A percentile compares a stretch with the other conserved stretches of the same genome.
Conservation (phyloP, 2,797 vertebrate genomes). For the Leptodactylus fallax region DNA sequence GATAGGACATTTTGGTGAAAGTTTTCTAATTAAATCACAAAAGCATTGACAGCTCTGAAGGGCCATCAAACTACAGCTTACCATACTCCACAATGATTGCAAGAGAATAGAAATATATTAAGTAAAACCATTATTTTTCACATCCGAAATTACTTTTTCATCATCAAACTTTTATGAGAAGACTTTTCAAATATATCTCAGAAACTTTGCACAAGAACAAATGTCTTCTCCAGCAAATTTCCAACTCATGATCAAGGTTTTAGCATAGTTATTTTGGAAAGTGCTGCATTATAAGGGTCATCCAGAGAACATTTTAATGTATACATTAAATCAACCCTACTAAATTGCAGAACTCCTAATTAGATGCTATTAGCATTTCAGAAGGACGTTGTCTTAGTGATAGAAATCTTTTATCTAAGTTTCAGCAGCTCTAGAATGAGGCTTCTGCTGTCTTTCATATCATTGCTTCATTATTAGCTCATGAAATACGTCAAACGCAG, state of each 20-base stretch:
- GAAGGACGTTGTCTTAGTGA: neutral
- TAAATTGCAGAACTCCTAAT: neutral
- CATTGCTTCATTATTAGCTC: neutral
- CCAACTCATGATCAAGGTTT: constrained; percentile 8
- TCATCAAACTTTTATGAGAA: constrained; percentile 2
- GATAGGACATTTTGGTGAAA: neutral
- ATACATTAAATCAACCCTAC: neutral
- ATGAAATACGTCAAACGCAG: neutral
- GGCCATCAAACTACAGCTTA: neutral
- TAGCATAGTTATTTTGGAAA: neutral
- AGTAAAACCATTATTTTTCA: neutral
- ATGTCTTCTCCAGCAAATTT: neutral
- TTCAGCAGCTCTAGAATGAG: neutral
- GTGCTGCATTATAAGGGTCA: neutral
- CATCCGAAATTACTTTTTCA: neutral
- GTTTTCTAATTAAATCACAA: neutral
- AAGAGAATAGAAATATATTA: neutral
- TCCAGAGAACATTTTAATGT: neutral
- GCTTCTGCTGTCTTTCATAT: neutral
- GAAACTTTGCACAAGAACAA: neutral
- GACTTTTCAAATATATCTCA: constrained; percentile 11
- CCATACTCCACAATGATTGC: constrained; percentile 27
- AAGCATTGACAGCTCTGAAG: neutral
- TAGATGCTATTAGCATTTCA: neutral
- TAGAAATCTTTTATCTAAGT: neutral